Percentiles rank a stretch among this genome's conserved stretches.
Conservation (phyloP, 2,797 vertebrate species). For the Xerus rutilus region DNA sequence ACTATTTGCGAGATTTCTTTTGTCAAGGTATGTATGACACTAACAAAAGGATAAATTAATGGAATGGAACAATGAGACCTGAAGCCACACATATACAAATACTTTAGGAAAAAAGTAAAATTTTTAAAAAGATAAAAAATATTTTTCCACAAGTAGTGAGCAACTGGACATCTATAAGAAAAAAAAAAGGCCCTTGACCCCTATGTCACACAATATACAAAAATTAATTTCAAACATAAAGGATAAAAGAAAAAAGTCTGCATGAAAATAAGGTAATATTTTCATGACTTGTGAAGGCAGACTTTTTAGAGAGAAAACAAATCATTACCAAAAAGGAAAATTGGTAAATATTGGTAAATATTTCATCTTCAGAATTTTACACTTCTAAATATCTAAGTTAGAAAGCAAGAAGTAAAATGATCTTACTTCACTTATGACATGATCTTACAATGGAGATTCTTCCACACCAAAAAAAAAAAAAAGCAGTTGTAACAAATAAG, state of each 20-base stretch:
- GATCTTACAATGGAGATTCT: neutral
- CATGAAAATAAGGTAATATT: neutral
- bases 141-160: neutral
- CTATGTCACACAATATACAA: neutral
- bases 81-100: neutral
- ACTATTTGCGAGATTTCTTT: neutral
- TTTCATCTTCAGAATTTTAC: slow-evolving; percentile 14
- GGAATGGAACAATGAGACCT: neutral
- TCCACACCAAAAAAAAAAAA: neutral
- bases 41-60: neutral
- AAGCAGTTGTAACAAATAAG: neutral
- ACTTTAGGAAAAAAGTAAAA: neutral
- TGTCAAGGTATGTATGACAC: neutral
- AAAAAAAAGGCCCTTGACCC: neutral
- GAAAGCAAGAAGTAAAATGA: slow-evolving; percentile 36
- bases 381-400: neutral
- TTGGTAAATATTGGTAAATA: neutral
- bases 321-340: slow-evolving; percentile 36
- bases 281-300: neutral
- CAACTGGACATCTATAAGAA: neutral
- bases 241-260: neutral
- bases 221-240: neutral
- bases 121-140: no score
- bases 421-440: neutral
- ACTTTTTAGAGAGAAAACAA: neutral